phyloP scores from a whole-genome alignment of 2,797 vertebrate genomes.

The Brachymystax lenok region DNA sequence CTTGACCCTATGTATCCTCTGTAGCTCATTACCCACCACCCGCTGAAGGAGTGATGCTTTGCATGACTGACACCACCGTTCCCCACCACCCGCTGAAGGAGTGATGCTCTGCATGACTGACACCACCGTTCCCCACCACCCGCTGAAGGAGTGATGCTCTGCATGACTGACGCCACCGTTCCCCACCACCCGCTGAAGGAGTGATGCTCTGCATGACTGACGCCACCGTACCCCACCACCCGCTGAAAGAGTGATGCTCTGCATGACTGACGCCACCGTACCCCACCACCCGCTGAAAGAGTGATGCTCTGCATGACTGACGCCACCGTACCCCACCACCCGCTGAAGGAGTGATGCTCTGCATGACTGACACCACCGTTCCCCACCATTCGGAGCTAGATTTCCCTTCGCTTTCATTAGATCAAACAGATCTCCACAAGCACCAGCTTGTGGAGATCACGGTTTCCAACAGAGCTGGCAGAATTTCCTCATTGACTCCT shows the following conservation, averaged over 20 bases:
- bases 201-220: not conserved
- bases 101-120: not conserved
- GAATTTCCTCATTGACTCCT: not conserved
- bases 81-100: not conserved
- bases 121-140: not conserved
- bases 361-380: too few relatives aligned
- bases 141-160: not conserved
- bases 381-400: not conserved
- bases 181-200: not conserved
- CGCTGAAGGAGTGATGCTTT: not conserved
- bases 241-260: too few relatives aligned
- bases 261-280: too few relatives aligned
- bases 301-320: too few relatives aligned
- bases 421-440: not conserved
- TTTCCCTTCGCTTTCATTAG: not conserved
- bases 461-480: not conserved
- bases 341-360: too few relatives aligned
- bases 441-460: not conserved
- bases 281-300: too few relatives aligned
- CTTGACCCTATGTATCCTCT: not conserved
- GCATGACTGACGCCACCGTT: not conserved
- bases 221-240: too few relatives aligned
- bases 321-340: too few relatives aligned
- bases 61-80: not conserved
- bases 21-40: not conserved